Evolutionary conservation across 2,797 vertebrate genomes (phyloP), one percentile per base, ranked within the genome.

Genomic region (Tapera naevia): DNA sequence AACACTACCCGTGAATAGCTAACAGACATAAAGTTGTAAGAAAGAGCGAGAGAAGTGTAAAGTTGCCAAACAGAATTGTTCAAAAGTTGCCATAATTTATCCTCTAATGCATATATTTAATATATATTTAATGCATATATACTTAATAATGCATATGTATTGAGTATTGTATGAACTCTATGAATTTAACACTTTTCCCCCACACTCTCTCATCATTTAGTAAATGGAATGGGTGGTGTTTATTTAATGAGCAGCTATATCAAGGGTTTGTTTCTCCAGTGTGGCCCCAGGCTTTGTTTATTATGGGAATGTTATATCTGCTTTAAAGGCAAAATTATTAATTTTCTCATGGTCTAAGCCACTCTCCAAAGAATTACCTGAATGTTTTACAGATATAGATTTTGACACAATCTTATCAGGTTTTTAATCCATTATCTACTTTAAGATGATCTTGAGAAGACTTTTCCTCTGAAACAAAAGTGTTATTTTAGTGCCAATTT

Each of bases 1-100:
- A 93, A 62, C 22, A 5, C 32, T 91, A 18, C 24, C 46, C 46
- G 69, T 83, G 71, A 91, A 95, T 80, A 89, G 33, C 54, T 92
- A 91, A 58, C n/a, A 80, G 30, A 81, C 7, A 35, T 39, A 83
- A 86, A 62, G 41, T 39, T 92, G 79, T 75, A 83, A 75, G 69
- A 78, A 75, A 74, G 19, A 78, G 5, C 15, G 91, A 58, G 43
- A 88, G 18, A 80, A 71, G 7, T 39, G 61, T 67, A 71, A 89
- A 91, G 30, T 56, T 54, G 15, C 30, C n/a, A 72, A 61, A 65
- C 3, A 89, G 46, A 92, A 69, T 89, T 13, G 30, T 65, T 81
- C 62, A 62, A 65, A 91, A 83, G 69, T 65, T 65, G 54, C 53
- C 19, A 54, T 46, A 75, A 72, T 94, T 93, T 92, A 9, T 41